phyloP scores from a whole-genome alignment of 2,888 invertebrate species.

The Brachyptera putata region DNA sequence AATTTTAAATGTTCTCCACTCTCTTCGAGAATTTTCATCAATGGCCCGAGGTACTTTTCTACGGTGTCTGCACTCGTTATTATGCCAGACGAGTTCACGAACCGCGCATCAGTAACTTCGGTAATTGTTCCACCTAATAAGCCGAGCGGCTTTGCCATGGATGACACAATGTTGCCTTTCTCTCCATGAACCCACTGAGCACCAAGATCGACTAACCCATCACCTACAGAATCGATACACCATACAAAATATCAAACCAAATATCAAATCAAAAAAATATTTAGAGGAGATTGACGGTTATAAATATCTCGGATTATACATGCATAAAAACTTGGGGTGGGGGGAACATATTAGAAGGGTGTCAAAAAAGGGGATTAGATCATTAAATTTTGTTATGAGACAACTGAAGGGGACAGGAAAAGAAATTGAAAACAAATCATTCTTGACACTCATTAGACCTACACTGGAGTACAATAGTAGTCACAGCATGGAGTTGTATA shows the following conservation, averaged over 20 bases:
- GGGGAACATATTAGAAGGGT: no score
- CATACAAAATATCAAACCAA: neutral
- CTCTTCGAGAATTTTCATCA: constrained; percentile 41
- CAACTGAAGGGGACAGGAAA: no score
- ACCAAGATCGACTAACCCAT: constrained; percentile 62
- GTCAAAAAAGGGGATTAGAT: no score
- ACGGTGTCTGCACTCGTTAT: constrained; percentile 1
- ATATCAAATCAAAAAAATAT: neutral
- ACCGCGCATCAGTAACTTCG: constrained; percentile 28
- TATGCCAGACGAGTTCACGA: constrained; percentile 28
- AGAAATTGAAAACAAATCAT: no score
- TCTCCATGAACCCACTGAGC: constrained; percentile 80
- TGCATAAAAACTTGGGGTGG: no score
- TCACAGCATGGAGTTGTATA: no score
- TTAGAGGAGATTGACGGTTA: no score
- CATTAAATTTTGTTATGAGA: no score
- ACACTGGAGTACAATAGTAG: no score
- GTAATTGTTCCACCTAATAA: constrained; percentile 26
- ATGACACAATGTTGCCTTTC: constrained; percentile 50
- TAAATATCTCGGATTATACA: no score
- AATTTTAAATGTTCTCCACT: constrained; percentile 42
- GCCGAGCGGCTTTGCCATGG: constrained; percentile 35
- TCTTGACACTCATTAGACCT: no score
- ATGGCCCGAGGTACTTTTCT: constrained; percentile 17
- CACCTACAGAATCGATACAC: constrained; percentile 38